phyloP scores from a whole-genome alignment of 2,888 invertebrate species.

The Amblyjoppa fuscipennis region DNA sequence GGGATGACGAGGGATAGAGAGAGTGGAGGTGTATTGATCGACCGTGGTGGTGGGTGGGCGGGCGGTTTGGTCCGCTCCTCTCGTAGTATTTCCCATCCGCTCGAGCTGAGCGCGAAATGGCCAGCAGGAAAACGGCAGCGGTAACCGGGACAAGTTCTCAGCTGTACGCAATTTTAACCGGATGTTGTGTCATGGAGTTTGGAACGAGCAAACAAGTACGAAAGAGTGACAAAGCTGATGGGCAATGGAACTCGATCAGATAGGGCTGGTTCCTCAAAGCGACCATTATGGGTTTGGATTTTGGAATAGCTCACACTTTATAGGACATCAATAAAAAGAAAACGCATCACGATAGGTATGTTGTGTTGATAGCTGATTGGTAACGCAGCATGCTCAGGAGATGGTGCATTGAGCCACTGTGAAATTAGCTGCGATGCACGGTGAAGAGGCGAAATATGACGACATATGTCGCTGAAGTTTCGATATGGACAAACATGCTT shows the following conservation, averaged over 20 bases:
- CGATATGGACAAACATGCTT: too few species aligned
- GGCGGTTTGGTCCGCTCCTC: constrained; percentile 72
- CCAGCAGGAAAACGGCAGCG: constrained; percentile 20
- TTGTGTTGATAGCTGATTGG: too few species aligned
- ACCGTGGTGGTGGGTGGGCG: constrained; percentile 76
- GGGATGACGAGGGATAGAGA: constrained; percentile 58
- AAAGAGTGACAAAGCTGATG: not conserved
- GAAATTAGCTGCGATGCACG: too few species aligned
- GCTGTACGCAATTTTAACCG: constrained; percentile 53
- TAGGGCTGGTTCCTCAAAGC: not conserved
- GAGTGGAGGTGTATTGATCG: constrained; percentile 83
- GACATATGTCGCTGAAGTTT: too few species aligned
- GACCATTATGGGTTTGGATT: not conserved
- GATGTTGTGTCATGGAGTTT: constrained; percentile 30
- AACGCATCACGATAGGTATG: too few species aligned
- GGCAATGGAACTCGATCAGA: not conserved
- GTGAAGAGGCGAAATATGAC: too few species aligned
- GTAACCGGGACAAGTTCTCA: constrained; percentile 36
- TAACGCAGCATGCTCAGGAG: too few species aligned
- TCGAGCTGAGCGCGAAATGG: constrained; percentile 47
- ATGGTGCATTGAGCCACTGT: too few species aligned
- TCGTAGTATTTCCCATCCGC: constrained; percentile 63
- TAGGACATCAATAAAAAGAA: too few species aligned
- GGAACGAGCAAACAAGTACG: not conserved
- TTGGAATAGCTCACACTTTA: too few species aligned